Base-by-base conservation (phyloP, 2,113 vertebrate genomes). In the Myiopsitta monachus region DNA sequence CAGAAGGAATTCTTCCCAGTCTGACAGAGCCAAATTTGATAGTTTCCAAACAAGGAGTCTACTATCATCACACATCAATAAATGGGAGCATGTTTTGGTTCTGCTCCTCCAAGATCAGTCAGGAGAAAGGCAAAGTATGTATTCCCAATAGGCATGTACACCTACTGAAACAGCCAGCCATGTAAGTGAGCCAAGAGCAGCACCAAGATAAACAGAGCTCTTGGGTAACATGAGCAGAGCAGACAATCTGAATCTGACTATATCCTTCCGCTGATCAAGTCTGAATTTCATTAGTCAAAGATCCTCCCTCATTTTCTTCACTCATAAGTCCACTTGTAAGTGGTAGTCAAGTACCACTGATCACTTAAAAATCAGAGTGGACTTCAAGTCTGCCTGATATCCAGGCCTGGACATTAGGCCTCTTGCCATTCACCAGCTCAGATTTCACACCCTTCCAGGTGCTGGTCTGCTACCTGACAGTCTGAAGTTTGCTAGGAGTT, bases 161-260 rank as follows among this genome's bases (percentile, higher is more conserved):
- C 18, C 36, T 13, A 18, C 13, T 55, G 31, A 64, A 64, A 43
- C 8, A 55, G 27, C 6, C 38, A 72, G 41, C 7, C 21, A 43
- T 2, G 33, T 6, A 27, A 3, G 3, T 11, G 4, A 70, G 28
- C 19, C 38, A 51, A 77, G 16, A 55, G 38, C 30, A 85, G 46
- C 39, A 51, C 3, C 13, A 33, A 59, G 14, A 38, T 2, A 15
- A 51, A 33, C 23, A 83, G 51, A 67, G 21, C n/a, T 44, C 43
- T 49, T 13, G 5, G 11, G 14, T 24, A 77, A 87, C 16, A 47
- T 8, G 16, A 79, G 11, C 13, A 68, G 24, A 80, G 83, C 12
- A 64, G 30, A 51, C 7, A 44, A 49, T 7, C n/a, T 1, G 2
- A 59, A 59, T 4, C 3, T 36, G 23, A 19, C 0, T 24, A 12